Conservation (phyloP, 30 jellyfish, hydroid and myxozoan genomes). For the Hydractinia symbiolongicarpus region DNA sequence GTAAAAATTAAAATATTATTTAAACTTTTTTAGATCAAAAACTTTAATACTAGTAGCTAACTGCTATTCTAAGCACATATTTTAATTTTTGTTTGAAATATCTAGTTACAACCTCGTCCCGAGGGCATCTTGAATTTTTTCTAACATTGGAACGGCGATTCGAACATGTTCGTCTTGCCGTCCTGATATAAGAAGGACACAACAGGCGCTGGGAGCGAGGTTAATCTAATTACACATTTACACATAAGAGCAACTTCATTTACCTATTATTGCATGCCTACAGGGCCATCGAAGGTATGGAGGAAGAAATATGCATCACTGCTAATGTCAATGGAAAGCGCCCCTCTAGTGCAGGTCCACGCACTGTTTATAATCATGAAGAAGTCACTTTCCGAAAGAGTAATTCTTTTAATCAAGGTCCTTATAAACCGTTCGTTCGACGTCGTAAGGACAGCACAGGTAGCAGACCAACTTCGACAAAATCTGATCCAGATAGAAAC, state of each 20-base stretch:
- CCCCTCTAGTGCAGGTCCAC: conserved; percentile 18
- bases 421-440: conserved; percentile 22
- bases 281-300: not conserved
- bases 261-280: not conserved
- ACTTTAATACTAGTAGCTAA: no score
- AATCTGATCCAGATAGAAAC: conserved; percentile 27
- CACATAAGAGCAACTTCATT: no score
- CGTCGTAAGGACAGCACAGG: conserved; percentile 17
- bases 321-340: not conserved
- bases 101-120: no score
- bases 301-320: not conserved
- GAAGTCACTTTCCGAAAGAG: conserved; percentile 10
- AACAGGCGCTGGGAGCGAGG: no score
- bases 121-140: no score
- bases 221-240: no score
- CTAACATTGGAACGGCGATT: no score
- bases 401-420: conserved; percentile 27
- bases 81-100: no score
- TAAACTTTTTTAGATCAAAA: no score
- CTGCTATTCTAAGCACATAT: no score
- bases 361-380: conserved; percentile 6
- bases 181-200: no score
- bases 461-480: conserved; percentile 31
- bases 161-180: no score
- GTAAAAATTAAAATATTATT: not conserved